Evolutionary conservation across 2,888 invertebrate species (phyloP).

Genomic region (Amblyteles armatorius): DNA sequence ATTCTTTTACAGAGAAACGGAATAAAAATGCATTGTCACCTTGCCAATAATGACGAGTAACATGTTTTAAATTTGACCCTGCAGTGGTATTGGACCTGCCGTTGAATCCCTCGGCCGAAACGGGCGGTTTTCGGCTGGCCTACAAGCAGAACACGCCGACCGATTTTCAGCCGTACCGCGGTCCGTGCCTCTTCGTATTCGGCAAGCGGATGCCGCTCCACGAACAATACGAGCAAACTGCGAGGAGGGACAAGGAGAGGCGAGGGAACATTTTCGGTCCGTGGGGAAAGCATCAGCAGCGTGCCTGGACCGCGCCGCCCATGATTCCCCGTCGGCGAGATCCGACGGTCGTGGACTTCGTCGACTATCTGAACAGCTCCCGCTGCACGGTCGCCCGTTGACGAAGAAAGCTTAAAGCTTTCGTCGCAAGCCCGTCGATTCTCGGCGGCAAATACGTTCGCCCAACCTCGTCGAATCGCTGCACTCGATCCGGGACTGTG

Average conservation of each 20-base stretch:
- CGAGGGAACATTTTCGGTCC: slow-evolving; percentile 63
- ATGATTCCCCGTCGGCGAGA: slow-evolving; percentile 73
- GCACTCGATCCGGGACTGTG: neutral
- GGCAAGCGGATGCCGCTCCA: slow-evolving; percentile 85
- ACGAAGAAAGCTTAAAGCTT: slow-evolving; percentile 31
- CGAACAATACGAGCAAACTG: slow-evolving; percentile 86
- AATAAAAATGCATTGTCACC: neutral
- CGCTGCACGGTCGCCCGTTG: slow-evolving; percentile 68
- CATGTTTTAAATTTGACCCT: slow-evolving; percentile 75
- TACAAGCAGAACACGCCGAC: slow-evolving; percentile 91
- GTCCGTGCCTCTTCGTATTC: slow-evolving; percentile 89
- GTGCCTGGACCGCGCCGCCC: slow-evolving; percentile 78
- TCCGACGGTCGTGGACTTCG: slow-evolving; percentile 77
- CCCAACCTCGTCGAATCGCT: slow-evolving; percentile 19
- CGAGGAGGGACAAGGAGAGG: slow-evolving; percentile 66
- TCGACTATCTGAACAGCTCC: slow-evolving; percentile 75
- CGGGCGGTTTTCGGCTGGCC: slow-evolving; percentile 92
- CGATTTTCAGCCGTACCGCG: slow-evolving; percentile 91
- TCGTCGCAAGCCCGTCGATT: neutral
- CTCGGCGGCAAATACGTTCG: neutral
- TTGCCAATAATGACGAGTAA: neutral
- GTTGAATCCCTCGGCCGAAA: slow-evolving; percentile 89
- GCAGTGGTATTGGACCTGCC: slow-evolving; percentile 92
- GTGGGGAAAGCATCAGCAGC: slow-evolving; percentile 72
- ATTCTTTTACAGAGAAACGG: neutral